Conservation (phyloP, 2,888 invertebrate species). For the Hemicrepidius hirtus region DNA sequence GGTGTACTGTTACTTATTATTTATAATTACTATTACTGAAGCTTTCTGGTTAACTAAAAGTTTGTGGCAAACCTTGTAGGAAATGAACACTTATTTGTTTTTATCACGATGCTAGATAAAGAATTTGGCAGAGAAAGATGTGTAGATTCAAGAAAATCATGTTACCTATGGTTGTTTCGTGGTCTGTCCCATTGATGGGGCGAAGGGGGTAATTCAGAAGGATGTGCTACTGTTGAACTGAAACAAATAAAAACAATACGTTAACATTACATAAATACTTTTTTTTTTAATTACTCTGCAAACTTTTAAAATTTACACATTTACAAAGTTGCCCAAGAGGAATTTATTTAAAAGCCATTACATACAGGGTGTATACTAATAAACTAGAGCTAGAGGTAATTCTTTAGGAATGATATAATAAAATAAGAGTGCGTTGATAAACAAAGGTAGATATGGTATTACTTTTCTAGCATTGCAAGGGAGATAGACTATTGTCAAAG, state of each 20-base stretch:
- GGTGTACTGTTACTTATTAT: constrained; percentile 65
- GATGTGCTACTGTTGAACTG: constrained; percentile 98
- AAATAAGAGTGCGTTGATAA: no score
- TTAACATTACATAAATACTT: background rate
- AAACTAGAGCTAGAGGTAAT: no score
- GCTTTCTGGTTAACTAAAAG: constrained; percentile 36
- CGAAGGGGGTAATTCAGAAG: constrained; percentile 97
- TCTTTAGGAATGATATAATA: no score
- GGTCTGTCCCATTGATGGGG: constrained; percentile 99
- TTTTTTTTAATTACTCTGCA: no score
- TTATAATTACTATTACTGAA: constrained; percentile 34
- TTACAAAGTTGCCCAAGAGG: no score
- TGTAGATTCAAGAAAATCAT: constrained; percentile 58
- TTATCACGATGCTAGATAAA: constrained; percentile 51
- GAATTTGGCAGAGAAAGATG: constrained; percentile 55
- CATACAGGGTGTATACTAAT: no score
- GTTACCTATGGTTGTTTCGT: constrained; percentile 70
- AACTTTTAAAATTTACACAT: no score
- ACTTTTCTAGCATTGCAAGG: no score
- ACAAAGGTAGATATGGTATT: no score
- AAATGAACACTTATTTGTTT: constrained; percentile 52
- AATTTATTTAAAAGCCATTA: no score
- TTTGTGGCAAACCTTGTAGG: constrained; percentile 33
- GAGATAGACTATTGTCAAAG: no score
- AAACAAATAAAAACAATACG: constrained; percentile 68